These are phyloP conservation scores for Teleogryllus occipitalis DNA, from an alignment of 1,140 invertebrate genomes.

Conservation along the genomic window DNA sequence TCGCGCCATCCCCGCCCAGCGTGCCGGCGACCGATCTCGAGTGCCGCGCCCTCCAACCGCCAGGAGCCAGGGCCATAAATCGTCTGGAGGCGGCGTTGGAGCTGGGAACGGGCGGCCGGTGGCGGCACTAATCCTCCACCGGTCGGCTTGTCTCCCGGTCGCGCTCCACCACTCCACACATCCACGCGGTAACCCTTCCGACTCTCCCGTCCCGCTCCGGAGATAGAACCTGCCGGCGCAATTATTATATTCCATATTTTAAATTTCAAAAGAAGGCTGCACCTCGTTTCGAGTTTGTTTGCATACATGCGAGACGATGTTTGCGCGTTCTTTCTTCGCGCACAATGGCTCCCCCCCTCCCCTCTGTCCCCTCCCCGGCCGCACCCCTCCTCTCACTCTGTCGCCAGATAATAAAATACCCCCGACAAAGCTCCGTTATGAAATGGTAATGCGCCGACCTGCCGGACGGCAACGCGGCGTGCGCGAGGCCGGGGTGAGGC, in stretches of 20 bases:
- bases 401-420: not conserved
- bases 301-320: not conserved
- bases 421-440: not conserved
- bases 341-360: not conserved
- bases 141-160: not conserved
- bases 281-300: not conserved
- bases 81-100: not conserved
- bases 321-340: not conserved
- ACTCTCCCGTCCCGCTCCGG: too few relatives aligned
- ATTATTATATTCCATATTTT: constrained; percentile 5
- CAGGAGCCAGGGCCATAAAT: too few relatives aligned
- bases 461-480: not conserved
- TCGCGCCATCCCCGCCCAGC: too few relatives aligned
- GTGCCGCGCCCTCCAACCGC: too few relatives aligned
- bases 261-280: not conserved
- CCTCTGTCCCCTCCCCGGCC: too few relatives aligned
- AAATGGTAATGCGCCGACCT: not conserved
- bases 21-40: too few relatives aligned
- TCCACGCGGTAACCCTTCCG: too few relatives aligned
- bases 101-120: not conserved
- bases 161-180: too few relatives aligned
- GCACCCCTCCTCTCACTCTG: not conserved
- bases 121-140: too few relatives aligned
- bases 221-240: not conserved
- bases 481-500: too few relatives aligned